Conservation (phyloP, 2,797 vertebrate genomes). For the Mormyrus hasselquistii region DNA sequence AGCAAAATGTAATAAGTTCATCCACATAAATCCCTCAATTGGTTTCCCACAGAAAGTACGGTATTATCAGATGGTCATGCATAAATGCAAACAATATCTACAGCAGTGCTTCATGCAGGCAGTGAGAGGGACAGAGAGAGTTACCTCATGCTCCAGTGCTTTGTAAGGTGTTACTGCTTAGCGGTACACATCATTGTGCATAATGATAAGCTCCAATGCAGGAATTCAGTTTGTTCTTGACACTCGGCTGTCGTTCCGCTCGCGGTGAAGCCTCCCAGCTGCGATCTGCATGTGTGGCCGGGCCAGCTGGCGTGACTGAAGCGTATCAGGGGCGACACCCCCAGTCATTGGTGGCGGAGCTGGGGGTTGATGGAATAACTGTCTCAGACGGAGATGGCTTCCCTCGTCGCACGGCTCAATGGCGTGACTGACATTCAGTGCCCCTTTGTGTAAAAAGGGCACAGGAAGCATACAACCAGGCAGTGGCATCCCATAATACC, state of each 20-base stretch:
- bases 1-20: not conserved
- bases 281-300: slow-evolving; percentile 36
- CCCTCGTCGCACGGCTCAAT: slow-evolving; percentile 18
- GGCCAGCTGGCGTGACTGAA: slow-evolving; percentile 27
- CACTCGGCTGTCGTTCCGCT: slow-evolving; percentile 28
- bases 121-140: slow-evolving; percentile 1
- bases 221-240: slow-evolving; percentile 47
- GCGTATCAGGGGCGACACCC: slow-evolving; percentile 38
- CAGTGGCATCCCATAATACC: slow-evolving; percentile 16
- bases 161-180: slow-evolving; percentile 38
- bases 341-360: not conserved
- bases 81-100: slow-evolving; percentile 26
- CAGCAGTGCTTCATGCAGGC: slow-evolving; percentile 42
- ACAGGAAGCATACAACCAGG: slow-evolving; percentile 3
- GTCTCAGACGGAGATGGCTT: slow-evolving; percentile 30
- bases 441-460: slow-evolving; percentile 32
- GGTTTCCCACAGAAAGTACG: slow-evolving; percentile 11
- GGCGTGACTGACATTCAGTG: not conserved
- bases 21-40: not conserved
- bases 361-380: slow-evolving; percentile 21
- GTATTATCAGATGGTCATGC: slow-evolving; percentile 16
- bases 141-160: slow-evolving; percentile 35
- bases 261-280: slow-evolving; percentile 31
- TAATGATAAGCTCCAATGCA: slow-evolving; percentile 47
- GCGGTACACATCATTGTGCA: slow-evolving; percentile 40